These are phyloP conservation scores for Notarius quadriscutis DNA, from an alignment of 2,113 vertebrate species.

Conservation along the genomic window DNA sequence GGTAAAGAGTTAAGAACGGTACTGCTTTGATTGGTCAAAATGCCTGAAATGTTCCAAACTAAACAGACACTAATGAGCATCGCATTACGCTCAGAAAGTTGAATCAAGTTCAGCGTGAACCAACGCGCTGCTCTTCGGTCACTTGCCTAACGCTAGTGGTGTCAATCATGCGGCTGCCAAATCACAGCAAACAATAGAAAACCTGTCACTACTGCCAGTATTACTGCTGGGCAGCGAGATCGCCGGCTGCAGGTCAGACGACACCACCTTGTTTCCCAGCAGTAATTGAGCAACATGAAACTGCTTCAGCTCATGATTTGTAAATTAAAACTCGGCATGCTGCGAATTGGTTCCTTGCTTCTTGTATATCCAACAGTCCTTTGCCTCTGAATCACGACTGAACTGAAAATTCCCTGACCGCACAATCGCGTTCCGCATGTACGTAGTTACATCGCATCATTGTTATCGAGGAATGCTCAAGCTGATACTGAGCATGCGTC, in stretches of 20 bases:
- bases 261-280: not conserved
- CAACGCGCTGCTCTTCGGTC: no score
- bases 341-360: not conserved
- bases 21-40: no score
- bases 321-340: not conserved
- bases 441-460: not conserved
- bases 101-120: no score
- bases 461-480: not conserved
- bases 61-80: no score
- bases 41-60: no score
- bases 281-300: not conserved
- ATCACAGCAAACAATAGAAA: no score
- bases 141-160: no score
- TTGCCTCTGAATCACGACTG: not conserved
- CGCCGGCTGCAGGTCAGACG: not conserved
- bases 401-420: not conserved
- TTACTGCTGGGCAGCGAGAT: no score
- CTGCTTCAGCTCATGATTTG: not conserved
- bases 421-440: not conserved
- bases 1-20: no score
- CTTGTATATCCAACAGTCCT: not conserved
- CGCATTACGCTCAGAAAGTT: no score
- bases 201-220: no score
- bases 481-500: not conserved
- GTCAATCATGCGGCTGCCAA: no score